Evolutionary conservation across 2,113 vertebrate genomes (phyloP), one percentile per base, ranked within the genome.

Genomic region (Cromileptes altivelis): DNA sequence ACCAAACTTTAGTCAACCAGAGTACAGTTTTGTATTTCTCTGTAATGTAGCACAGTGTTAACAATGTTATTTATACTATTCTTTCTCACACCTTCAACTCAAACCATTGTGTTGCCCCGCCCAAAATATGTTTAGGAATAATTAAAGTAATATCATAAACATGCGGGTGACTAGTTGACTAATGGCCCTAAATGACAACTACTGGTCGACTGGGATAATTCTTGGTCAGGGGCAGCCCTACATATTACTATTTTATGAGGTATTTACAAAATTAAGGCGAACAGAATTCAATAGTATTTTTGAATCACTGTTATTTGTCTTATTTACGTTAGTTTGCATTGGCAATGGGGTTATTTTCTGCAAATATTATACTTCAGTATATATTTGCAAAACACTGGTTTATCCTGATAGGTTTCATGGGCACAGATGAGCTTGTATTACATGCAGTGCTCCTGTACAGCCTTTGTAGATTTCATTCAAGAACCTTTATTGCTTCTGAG

Each of bases 401-500:
- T 40, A 37, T 55, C 6, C 17, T n/a, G 33, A 37, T 57, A 47
- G 4, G 58, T 42, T 25, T 50, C 19, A 53, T 23, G 58, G 23
- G 40, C 49, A 78, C 25, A 18, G n/a, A 40, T 45, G n/a, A 27
- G 60, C 13, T 81, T 75, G 18, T 65, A 65, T 77, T 72, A 81
- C 80, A 87, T 56, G 10, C 23, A 61, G 18, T 30, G 49, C 53
- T 50, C 30, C 6, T 75, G 25, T 62, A 25, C 9, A 77, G 23
- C 8, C 47, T 79, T 80, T 84, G 73, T 23, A 77, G 76, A 33
- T 79, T 84, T 75, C 62, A 75, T 79, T 74, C 78, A 79, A 33
- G 64, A 71, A 70, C 23, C 60, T 63, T 42, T 87, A 85, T 88
- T 88, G 27, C 37, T 64, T 72, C 58, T 57, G 78, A 78, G 85